phyloP scores from a whole-genome alignment of 2,888 invertebrate species.

The Clitarchus hookeri region DNA sequence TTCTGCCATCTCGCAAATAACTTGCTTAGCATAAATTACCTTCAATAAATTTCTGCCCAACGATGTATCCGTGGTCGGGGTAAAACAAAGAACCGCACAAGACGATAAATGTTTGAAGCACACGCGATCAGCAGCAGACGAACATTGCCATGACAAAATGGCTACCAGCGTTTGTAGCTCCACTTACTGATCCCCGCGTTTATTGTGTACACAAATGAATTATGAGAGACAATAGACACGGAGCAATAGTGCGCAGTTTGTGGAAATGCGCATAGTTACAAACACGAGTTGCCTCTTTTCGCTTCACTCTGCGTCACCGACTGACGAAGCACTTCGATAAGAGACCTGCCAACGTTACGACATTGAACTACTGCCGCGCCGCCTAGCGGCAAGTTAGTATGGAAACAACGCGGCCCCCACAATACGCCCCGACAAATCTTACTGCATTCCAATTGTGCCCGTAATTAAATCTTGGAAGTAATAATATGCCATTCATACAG shows the following conservation, averaged over 20 bases:
- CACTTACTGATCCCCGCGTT: neutral
- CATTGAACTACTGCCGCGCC: too few species aligned
- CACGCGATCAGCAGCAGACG: neutral
- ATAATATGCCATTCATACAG: too few species aligned
- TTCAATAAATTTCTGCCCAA: neutral
- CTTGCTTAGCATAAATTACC: neutral
- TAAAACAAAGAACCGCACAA: neutral
- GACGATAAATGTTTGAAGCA: neutral
- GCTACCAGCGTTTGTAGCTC: neutral
- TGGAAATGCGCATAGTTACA: neutral
- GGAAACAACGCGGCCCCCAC: too few species aligned
- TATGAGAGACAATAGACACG: neutral
- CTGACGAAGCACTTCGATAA: neutral
- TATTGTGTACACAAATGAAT: neutral
- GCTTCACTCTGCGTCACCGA: neutral
- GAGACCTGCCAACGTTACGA: neutral
- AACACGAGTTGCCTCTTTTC: neutral
- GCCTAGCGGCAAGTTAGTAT: too few species aligned
- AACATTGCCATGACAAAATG: neutral
- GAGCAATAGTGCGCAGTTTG: neutral
- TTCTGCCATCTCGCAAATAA: neutral
- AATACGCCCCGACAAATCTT: too few species aligned
- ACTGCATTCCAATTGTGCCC: too few species aligned
- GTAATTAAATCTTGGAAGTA: too few species aligned
- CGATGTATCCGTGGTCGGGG: neutral